Conservation (phyloP, 2,797 vertebrate genomes). For the Sternarchorhynchus goeldii region DNA sequence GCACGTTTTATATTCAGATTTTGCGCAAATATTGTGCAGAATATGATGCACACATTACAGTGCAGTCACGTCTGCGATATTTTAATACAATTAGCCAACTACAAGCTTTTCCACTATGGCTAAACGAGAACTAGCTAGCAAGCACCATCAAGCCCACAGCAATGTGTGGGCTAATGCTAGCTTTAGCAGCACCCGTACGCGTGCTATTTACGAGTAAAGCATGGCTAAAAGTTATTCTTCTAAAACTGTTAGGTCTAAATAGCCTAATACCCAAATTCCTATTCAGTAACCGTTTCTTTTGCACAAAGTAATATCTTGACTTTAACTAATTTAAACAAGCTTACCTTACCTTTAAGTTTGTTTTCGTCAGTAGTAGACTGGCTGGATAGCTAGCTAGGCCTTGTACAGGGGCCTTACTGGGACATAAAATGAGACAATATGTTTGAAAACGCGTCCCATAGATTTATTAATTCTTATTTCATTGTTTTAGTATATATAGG, state of each 20-base stretch:
- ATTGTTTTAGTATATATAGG: no score
- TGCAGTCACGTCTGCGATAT: no score
- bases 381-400: slow-evolving; percentile 31
- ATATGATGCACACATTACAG: no score
- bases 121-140: neutral
- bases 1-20: no score
- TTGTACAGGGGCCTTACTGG: slow-evolving; percentile 38
- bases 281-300: neutral
- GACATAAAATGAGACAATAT: slow-evolving; percentile 22
- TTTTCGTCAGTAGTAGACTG: slow-evolving; percentile 31
- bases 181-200: slow-evolving; percentile 15
- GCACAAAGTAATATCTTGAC: neutral
- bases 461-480: neutral
- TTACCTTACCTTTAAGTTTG: slow-evolving; percentile 40
- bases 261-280: neutral
- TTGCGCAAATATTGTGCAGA: no score
- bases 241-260: neutral
- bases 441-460: slow-evolving; percentile 25
- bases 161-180: slow-evolving; percentile 16
- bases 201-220: neutral
- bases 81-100: no score
- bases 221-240: neutral
- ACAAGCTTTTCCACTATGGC: neutral
- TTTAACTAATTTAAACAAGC: neutral
- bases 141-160: no score